Evolutionary conservation across 2,888 invertebrate species (phyloP).

Genomic region (Zhengitettix transpicula): DNA sequence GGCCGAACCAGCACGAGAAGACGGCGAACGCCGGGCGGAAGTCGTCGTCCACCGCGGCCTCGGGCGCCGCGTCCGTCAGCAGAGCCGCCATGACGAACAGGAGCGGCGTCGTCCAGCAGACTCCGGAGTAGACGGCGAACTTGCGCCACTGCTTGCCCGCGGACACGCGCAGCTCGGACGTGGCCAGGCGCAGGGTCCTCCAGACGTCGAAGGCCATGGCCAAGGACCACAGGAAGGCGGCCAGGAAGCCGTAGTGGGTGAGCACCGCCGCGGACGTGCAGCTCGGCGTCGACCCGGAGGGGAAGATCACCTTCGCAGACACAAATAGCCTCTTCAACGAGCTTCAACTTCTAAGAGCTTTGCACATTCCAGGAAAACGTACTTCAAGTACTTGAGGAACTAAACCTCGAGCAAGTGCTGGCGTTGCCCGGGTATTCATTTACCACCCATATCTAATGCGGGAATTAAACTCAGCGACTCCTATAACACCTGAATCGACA

Average conservation of each 20-base stretch:
- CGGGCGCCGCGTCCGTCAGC: neutral
- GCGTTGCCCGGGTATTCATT: too few species aligned
- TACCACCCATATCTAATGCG: too few species aligned
- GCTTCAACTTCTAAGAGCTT: too few species aligned
- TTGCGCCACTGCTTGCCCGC: slow-evolving; percentile 19
- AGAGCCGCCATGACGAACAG: slow-evolving; percentile 17
- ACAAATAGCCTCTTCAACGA: too few species aligned
- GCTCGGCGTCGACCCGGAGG: slow-evolving; percentile 10
- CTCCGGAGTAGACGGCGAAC: slow-evolving; percentile 26
- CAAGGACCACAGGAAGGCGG: slow-evolving; percentile 37
- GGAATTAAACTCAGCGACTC: too few species aligned
- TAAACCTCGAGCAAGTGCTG: too few species aligned
- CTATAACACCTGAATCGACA: too few species aligned
- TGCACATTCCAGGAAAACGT: too few species aligned
- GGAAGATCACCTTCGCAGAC: too few species aligned
- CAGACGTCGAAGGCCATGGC: slow-evolving; percentile 33
- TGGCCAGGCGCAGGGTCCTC: slow-evolving; percentile 28
- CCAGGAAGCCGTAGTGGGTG: slow-evolving; percentile 32
- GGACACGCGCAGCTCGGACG: slow-evolving; percentile 25
- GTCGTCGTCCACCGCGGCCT: slow-evolving; percentile 4
- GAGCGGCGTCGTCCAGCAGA: slow-evolving; percentile 27
- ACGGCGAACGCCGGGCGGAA: slow-evolving; percentile 22
- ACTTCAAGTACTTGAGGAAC: too few species aligned
- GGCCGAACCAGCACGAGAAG: slow-evolving; percentile 32
- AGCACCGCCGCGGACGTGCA: slow-evolving; percentile 27